Evolutionary conservation across 2,797 vertebrate genomes (phyloP).

Genomic region (Oreonectes daqikongensis): DNA sequence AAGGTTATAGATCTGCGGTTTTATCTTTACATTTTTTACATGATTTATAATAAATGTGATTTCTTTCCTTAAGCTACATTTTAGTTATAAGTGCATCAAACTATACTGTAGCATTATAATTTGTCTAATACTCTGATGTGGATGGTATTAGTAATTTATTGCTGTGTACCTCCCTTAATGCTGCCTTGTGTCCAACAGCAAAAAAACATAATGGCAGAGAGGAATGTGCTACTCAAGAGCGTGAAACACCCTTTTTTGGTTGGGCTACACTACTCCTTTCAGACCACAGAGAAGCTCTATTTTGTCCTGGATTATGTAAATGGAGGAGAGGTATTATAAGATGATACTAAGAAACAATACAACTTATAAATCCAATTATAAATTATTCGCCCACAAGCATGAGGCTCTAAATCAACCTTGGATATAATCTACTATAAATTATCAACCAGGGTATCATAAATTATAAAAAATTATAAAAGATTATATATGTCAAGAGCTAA

Average conservation of each 20-base stretch:
- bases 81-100: too few species aligned
- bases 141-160: constrained; percentile 12
- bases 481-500: too few species aligned
- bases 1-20: too few species aligned
- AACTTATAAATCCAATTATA: not conserved
- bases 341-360: not conserved
- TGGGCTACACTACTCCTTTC: constrained; percentile 95
- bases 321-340: constrained; percentile 88
- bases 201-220: constrained; percentile 98
- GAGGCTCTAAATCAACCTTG: not conserved
- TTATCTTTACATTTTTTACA: too few species aligned
- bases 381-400: not conserved
- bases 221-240: constrained; percentile 94
- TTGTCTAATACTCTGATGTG: not conserved
- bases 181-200: constrained; percentile 74
- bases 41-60: too few species aligned
- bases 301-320: constrained; percentile 98
- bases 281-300: constrained; percentile 96
- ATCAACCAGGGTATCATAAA: too few species aligned
- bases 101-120: not conserved
- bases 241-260: constrained; percentile 94
- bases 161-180: not conserved
- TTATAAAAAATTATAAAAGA: too few species aligned
- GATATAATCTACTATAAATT: too few species aligned
- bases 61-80: too few species aligned